Base-by-base conservation (phyloP, 2,113 vertebrate genomes). In the Megaleporinus macrocephalus region DNA sequence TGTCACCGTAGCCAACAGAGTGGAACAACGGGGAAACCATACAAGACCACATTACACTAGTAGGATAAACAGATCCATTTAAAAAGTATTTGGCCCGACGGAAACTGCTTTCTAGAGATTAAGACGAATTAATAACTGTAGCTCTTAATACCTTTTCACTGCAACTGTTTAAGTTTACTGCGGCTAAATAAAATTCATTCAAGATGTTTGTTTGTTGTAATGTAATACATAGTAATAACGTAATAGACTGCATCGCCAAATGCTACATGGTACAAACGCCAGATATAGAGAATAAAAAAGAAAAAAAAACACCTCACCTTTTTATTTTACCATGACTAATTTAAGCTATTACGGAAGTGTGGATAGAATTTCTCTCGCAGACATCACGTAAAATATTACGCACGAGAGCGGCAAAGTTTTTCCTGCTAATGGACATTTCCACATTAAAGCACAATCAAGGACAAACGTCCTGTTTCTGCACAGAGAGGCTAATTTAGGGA, bases 61-160 rank as follows among this genome's bases (percentile, higher is more conserved):
- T 68, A 61, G 82, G 73, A 79, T 83, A 83, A 83, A 83, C 79
- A 79, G 63, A 77, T 86, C 78, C 44, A 78, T 83, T 79, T 51
- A 63, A 33, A 80, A 59, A 14, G 14, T 9, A 18, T 33, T 0
- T 18, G 0, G 29, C 20, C 18, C 27, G 33, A 30, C 22, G 29
- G 26, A 41, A 69, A 61, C 24, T 61, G 63, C 80, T 69, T 76
- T 57, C 63, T 18, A 49, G 20, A 82, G 53, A 69, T 82, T 69
- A 69, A 61, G 80, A 82, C 41, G 49, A 76, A 69, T 82, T 59
- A 24, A 51, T 51, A 69, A 68, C 26, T 9, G 22, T 44, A 61
- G 47, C 33, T 61, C 22, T 41, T 59, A 33, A 59, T 61, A 55
- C 27, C 11, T 44, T 65, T 73, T 18, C 44, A 66, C 55, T 44